Base-by-base conservation (phyloP, 2,888 invertebrate genomes). In the Ectemnius cavifrons region DNA sequence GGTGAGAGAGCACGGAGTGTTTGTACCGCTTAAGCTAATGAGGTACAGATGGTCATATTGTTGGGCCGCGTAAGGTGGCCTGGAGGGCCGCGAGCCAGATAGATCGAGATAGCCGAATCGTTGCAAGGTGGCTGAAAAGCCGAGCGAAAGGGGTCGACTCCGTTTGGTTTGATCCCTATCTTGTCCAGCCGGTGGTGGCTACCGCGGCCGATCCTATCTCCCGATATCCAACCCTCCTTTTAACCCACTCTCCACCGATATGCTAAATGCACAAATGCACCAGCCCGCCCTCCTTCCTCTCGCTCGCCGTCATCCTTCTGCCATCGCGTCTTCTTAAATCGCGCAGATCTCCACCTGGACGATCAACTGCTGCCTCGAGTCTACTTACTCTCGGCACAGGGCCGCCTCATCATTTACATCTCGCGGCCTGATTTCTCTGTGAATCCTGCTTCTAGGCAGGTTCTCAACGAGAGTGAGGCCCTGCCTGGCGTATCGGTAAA, bases 11-110 rank as follows among this genome's bases (percentile, higher is more conserved):
- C 81, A 76, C 80, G 72, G 78, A 78, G 86, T 84, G 84, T 87
- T 88, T 88, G 89, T 89, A 89, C 84, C 89, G 89, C 87, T 89
- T 89, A 89, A 86, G 87, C 89, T 90, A 90, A 90, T 89, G 89
- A 90, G 89, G 83, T 85, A 87, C 89, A 89, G 86, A 88, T 88
- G 89, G 84, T 73, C 81, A 87, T 85, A 83, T 84, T 81, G 81
- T 78, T 75, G 84, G 20, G 11, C 20, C 47, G 69, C 61, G 74
- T 78, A 81, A 83, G 79, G 81, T 70, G 82, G 75, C 73, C 67
- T 68, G 62, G n/a, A 74, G 71, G 61, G 81, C 81, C 70, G 58
- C 60, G 64, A 61, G 63, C 56, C 58, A 67, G 64, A 73, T 69
- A 67, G 23, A 18, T 5, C n/a, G 67, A 63, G 71, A 57, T 27